Conservation (phyloP, 2,113 vertebrate species). For the Urocynchramus pylzowi region DNA sequence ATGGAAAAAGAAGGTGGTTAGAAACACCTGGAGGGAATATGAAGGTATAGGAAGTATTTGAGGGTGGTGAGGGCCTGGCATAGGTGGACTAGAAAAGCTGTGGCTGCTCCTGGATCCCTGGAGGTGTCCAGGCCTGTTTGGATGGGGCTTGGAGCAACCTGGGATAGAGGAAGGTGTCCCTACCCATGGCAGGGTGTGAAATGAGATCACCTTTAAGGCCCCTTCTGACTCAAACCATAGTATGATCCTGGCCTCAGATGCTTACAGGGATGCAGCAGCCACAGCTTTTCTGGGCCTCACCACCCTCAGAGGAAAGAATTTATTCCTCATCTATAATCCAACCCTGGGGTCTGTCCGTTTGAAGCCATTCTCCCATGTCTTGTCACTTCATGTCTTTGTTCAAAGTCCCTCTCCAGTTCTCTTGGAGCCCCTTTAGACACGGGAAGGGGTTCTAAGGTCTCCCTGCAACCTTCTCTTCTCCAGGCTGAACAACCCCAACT, state of each 20-base stretch:
- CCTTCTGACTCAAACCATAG: rapidly evolving
- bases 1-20: neutral
- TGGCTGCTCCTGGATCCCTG: neutral
- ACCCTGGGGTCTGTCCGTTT: rapidly evolving
- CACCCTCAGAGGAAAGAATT: neutral
- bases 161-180: rapidly evolving
- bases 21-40: neutral
- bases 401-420: neutral
- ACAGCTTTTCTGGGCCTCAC: neutral
- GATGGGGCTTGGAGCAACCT: rapidly evolving
- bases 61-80: rapidly evolving
- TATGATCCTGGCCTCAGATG: neutral
- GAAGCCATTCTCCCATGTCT: neutral
- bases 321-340: neutral
- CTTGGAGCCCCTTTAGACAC: neutral
- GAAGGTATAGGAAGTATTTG: neutral
- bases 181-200: neutral
- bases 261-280: neutral
- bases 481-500: neutral
- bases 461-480: neutral
- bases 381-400: neutral
- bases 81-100: neutral
- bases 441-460: neutral
- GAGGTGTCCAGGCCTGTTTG: rapidly evolving
- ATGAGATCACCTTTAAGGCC: neutral